phyloP scores from a whole-genome alignment of 2,113 vertebrate genomes.

The Gulo gulo region DNA sequence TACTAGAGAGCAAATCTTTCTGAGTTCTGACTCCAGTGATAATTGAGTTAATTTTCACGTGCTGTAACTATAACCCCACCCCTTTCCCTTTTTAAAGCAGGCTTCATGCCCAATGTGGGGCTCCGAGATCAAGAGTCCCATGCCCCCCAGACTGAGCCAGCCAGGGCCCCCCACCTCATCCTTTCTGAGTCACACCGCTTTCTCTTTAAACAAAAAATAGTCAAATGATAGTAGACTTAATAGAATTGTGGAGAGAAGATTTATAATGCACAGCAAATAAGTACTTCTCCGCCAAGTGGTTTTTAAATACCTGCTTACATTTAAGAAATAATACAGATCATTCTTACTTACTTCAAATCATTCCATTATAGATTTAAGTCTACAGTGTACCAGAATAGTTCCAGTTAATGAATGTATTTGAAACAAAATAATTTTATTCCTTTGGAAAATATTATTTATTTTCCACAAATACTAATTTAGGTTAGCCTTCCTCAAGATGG shows the following conservation, averaged over 20 bases:
- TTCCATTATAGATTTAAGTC: background rate
- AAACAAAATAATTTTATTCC: slow-evolving; percentile 37
- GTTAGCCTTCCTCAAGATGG: background rate
- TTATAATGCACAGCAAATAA: slow-evolving; percentile 10
- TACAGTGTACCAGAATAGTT: background rate
- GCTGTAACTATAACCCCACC: background rate
- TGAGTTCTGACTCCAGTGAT: background rate
- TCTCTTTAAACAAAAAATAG: slow-evolving; percentile 42
- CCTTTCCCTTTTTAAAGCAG: background rate
- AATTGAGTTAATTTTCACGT: background rate
- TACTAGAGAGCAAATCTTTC: background rate
- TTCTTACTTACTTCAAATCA: background rate
- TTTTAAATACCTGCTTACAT: slow-evolving; percentile 39
- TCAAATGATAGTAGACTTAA: background rate
- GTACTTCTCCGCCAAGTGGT: background rate
- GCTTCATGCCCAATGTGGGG: background rate
- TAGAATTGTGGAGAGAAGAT: background rate
- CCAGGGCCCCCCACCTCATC: background rate
- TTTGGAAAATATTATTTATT: slow-evolving; percentile 33
- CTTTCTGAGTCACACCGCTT: background rate
- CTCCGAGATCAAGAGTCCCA: background rate
- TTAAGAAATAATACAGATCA: slow-evolving; percentile 18
- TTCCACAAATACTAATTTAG: slow-evolving; percentile 28
- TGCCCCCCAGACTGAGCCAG: background rate
- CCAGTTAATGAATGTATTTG: background rate